Evolutionary conservation across 2,888 invertebrate species (phyloP).

Genomic region (Acanthosepion lycidas): DNA sequence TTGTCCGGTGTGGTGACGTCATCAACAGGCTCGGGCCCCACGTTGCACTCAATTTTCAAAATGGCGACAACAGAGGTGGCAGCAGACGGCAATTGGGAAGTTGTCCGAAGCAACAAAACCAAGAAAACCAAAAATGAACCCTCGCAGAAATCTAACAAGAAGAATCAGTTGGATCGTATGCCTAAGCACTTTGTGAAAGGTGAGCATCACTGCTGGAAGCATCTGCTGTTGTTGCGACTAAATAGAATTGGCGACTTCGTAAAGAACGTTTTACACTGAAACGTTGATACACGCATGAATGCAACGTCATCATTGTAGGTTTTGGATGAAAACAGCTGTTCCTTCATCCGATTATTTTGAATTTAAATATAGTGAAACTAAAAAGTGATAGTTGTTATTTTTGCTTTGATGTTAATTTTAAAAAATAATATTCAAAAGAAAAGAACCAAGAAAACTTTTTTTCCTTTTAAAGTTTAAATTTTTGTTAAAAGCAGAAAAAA

Average conservation of each 20-base stretch:
- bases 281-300: not conserved
- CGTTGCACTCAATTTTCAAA: not conserved
- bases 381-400: not conserved
- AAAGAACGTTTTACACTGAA: not conserved
- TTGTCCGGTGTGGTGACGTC: not conserved
- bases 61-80: constrained; percentile 56
- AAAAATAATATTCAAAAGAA: not conserved
- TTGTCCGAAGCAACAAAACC: constrained; percentile 65
- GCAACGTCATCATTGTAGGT: not conserved
- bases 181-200: constrained; percentile 62
- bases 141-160: constrained; percentile 57
- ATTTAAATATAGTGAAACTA: not conserved
- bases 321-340: not conserved
- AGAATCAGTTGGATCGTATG: constrained; percentile 64
- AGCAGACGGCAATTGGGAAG: constrained; percentile 62
- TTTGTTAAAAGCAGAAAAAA: no score
- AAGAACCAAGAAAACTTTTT: no score
- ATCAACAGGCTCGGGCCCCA: not conserved
- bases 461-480: no score
- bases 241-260: not conserved
- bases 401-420: not conserved
- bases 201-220: constrained; percentile 51
- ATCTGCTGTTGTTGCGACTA: not conserved
- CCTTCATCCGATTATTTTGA: not conserved
- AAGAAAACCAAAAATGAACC: constrained; percentile 57